Percentiles rank a stretch among this genome's conserved stretches.
Conservation (phyloP, 2,113 vertebrate genomes). For the Copsychus sechellarum region DNA sequence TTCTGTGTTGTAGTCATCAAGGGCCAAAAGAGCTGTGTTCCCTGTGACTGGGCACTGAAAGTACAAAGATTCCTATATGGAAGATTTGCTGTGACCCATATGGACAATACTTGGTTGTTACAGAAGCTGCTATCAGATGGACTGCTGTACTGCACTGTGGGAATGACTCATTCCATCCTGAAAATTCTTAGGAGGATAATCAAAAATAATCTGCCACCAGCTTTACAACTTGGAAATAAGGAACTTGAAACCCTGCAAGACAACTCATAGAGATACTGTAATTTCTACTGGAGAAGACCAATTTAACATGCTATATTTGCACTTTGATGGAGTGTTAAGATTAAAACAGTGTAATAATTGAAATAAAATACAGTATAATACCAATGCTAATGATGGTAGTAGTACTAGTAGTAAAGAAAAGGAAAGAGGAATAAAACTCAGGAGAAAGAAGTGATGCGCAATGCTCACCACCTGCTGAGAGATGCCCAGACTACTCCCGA, state of each 20-base stretch:
- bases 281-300: background rate
- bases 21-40: background rate
- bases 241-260: background rate
- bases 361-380: background rate
- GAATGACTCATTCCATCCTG: background rate
- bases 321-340: background rate
- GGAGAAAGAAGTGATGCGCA: background rate
- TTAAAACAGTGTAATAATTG: background rate
- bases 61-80: background rate
- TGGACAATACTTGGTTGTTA: background rate
- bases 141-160: background rate
- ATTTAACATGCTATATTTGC: background rate
- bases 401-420: background rate
- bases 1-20: background rate
- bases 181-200: background rate
- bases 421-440: background rate
- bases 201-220: background rate
- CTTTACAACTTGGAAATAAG: background rate
- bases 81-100: background rate
- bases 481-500: accelerated
- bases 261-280: background rate
- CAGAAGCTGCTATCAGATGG: background rate
- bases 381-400: background rate
- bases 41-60: background rate
- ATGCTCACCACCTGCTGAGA: background rate